Conservation (phyloP, 1,140 invertebrate genomes). For the Battus philenor region DNA sequence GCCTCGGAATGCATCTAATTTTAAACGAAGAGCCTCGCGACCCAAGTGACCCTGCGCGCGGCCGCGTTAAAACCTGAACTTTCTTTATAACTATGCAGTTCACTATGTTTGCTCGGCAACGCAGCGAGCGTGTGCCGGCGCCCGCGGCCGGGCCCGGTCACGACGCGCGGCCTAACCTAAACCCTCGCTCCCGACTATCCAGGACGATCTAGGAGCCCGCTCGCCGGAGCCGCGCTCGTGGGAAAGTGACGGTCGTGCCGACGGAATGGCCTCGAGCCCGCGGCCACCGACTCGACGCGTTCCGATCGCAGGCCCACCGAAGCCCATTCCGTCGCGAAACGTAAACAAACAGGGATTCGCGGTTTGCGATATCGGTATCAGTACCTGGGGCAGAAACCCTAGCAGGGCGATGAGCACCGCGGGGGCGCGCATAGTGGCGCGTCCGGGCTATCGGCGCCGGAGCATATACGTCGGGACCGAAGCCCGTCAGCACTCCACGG, state of each 20-base stretch:
- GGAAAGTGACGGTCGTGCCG: constrained; percentile 56
- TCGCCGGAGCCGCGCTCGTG: constrained; percentile 48
- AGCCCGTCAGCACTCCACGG: constrained; percentile 59
- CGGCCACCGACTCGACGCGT: constrained; percentile 21
- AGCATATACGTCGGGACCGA: constrained; percentile 59
- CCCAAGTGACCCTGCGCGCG: constrained; percentile 64
- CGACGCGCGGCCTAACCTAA: constrained; percentile 58
- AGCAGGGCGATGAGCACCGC: constrained; percentile 71
- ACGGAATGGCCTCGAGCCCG: constrained; percentile 37
- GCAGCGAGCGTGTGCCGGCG: constrained; percentile 61
- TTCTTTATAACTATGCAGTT: constrained; percentile 70
- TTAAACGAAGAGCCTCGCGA: constrained; percentile 72
- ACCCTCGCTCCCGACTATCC: constrained; percentile 58
- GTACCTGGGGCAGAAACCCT: constrained; percentile 73
- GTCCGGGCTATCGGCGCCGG: constrained; percentile 67
- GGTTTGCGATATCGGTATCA: constrained; percentile 47
- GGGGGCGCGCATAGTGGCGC: constrained; percentile 72
- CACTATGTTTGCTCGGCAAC: constrained; percentile 65
- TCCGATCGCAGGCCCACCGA: constrained; percentile 34
- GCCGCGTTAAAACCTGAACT: constrained; percentile 72
- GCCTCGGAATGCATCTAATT: constrained; percentile 73
- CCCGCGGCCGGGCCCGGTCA: constrained; percentile 55
- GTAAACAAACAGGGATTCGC: constrained; percentile 58
- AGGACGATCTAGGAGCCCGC: constrained; percentile 57
- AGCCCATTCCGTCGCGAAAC: constrained; percentile 29